Base-by-base conservation (phyloP, 2,888 invertebrate genomes). In the Drosophila rubida region DNA sequence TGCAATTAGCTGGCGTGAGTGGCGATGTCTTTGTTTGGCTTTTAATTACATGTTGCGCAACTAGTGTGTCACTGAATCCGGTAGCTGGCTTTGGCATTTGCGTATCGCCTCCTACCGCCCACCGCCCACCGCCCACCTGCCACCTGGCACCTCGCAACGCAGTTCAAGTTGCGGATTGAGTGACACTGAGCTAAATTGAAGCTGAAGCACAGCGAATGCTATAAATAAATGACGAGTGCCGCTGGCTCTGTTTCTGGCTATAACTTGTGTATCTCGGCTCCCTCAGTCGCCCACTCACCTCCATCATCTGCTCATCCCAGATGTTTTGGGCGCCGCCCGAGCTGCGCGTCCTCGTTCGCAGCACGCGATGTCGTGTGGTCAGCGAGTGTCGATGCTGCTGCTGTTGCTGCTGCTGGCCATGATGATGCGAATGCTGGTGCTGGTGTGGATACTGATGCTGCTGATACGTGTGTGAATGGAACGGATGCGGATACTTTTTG, bases 271-370 rank as follows among this genome's bases (percentile, higher is more conserved):
- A 8, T 9, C 23, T 6, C 23, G 0, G 23, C 5, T 23, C 1
- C n/a, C 27, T 27, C 25, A 16, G 41, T 27, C 45, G 6, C 6
- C 3, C 32, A 61, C 82, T 89, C 59, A 92, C 92, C 90, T 92
- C 92, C 80, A 92, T 89, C 87, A 91, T 87, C 53, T 91, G 91
- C 66, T 92, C 92, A 71, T 92, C 92, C 90, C 91, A 92, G 48
- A 92, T 78, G 49, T 91, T 92, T 30, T 92, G 90, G 16, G 90
- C 84, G 5, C 90, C 90, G 41, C 92, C 92, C 22, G 92, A 91
- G 62, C 92, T 92, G 60, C 91, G 88, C 32, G 92, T 90, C 44
- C 92, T 87, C 61, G 92, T 90, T 39, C 92, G 89, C 64, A 91
- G 64, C 41, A 92, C 91, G 30, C 91, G 90, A 75, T 91, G 90